phyloP scores from a whole-genome alignment of 2,797 vertebrate species.

The Carcharodon carcharias region DNA sequence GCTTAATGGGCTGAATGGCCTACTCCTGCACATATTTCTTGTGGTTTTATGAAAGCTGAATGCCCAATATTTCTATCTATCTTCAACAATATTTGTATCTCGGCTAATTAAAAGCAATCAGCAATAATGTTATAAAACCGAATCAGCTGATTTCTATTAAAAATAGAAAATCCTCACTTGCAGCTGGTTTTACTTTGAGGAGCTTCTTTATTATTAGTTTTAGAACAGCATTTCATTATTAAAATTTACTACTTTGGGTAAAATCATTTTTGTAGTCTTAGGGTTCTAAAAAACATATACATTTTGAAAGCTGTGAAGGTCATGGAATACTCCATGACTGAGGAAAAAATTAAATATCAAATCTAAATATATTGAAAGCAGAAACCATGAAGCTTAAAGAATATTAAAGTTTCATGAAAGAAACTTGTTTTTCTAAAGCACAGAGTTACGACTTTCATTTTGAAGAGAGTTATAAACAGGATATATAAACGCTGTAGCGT shows the following conservation, averaged over 20 bases:
- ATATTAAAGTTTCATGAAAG: neutral
- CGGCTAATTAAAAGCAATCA: neutral
- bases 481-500: neutral
- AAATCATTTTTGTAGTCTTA: neutral
- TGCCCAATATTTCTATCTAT: neutral
- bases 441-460: constrained; percentile 12
- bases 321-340: neutral
- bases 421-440: neutral
- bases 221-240: neutral
- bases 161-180: neutral
- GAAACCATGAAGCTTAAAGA: neutral
- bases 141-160: neutral
- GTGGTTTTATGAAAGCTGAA: neutral
- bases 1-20: neutral
- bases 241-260: neutral
- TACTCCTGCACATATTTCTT: neutral
- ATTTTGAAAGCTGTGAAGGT: neutral
- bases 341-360: neutral
- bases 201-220: neutral
- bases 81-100: neutral
- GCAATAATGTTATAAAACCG: neutral
- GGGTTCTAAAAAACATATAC: neutral
- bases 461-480: neutral
- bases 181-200: neutral
- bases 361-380: constrained; percentile 14